Percentiles rank a stretch among this genome's conserved stretches.
These are phyloP conservation scores for Aurelia coerulea DNA, from an alignment of 30 jellyfish, hydroid and myxozoan species.

Conservation along the genomic window DNA sequence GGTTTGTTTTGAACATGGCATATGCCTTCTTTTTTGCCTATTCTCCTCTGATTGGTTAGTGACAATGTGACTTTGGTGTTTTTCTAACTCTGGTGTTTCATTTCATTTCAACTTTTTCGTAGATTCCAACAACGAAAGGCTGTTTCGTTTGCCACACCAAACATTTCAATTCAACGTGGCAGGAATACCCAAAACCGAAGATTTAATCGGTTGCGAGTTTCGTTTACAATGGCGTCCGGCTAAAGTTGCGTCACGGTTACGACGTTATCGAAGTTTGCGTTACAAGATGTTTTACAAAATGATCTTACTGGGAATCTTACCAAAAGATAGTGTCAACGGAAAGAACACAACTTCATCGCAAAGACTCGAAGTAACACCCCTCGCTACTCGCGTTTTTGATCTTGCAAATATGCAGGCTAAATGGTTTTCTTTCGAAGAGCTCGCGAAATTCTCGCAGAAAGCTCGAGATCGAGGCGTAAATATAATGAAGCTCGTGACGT, in stretches of 20 bases:
- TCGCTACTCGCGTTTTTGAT: constrained; percentile 42
- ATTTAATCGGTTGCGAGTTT: constrained; percentile 44
- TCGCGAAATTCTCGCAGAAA: constrained; percentile 27
- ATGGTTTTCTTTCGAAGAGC: constrained; percentile 41
- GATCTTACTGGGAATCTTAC: constrained; percentile 44
- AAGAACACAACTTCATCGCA: constrained; percentile 18
- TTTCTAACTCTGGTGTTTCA: no score
- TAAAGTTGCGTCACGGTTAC: constrained; percentile 32
- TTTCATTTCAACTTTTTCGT: not conserved
- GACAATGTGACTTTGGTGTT: no score
- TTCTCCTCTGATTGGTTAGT: no score
- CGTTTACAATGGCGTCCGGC: constrained; percentile 61
- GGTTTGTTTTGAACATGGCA: no score
- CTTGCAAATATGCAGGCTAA: constrained; percentile 10
- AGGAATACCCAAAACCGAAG: constrained; percentile 43
- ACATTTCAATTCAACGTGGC: constrained; percentile 33
- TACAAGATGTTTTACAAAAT: constrained; percentile 33
- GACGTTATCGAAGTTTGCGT: constrained; percentile 31
- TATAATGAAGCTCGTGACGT: constrained; percentile 53
- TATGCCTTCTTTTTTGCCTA: no score
- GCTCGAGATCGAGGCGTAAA: constrained; percentile 1
- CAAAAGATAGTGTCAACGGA: not conserved
- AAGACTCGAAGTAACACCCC: constrained; percentile 34
- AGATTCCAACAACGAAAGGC: constrained; percentile 40
- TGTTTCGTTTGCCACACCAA: constrained; percentile 57